These are phyloP conservation scores for Colaptes auratus DNA, from an alignment of 2,113 vertebrate genomes.

Conservation along the genomic window DNA sequence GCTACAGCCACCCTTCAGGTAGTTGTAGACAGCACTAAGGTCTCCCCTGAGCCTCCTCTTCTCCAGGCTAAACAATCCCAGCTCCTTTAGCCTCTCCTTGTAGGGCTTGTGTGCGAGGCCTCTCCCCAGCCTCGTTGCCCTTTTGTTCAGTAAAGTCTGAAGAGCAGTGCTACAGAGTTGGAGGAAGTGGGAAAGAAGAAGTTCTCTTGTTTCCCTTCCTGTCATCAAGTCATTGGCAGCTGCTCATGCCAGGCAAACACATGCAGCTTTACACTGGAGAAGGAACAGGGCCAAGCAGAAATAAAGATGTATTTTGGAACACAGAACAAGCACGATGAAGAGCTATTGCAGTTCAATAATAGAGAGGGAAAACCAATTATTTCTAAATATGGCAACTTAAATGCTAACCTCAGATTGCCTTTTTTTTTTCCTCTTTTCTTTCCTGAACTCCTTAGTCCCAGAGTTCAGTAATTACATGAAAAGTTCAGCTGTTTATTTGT, in stretches of 20 bases:
- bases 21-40: no score
- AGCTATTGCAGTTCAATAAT: background rate
- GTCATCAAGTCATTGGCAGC: background rate
- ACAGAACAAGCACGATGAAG: background rate
- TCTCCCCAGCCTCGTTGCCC: no score
- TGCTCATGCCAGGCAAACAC: background rate
- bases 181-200: background rate
- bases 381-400: constrained; percentile 8
- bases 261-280: background rate
- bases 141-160: background rate
- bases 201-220: background rate
- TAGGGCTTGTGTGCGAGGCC: no score
- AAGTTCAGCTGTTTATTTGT: background rate
- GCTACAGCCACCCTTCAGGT: no score
- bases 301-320: background rate
- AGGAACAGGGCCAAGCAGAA: background rate
- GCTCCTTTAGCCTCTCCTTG: no score
- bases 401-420: background rate
- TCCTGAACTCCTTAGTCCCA: background rate
- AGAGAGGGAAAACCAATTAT: background rate
- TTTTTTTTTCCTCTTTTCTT: background rate
- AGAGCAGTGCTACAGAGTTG: background rate
- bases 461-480: background rate
- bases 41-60: no score
- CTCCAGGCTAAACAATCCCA: no score